These are phyloP conservation scores for Cervus canadensis DNA, from an alignment of 2,113 vertebrate genomes.

Conservation along the genomic window DNA sequence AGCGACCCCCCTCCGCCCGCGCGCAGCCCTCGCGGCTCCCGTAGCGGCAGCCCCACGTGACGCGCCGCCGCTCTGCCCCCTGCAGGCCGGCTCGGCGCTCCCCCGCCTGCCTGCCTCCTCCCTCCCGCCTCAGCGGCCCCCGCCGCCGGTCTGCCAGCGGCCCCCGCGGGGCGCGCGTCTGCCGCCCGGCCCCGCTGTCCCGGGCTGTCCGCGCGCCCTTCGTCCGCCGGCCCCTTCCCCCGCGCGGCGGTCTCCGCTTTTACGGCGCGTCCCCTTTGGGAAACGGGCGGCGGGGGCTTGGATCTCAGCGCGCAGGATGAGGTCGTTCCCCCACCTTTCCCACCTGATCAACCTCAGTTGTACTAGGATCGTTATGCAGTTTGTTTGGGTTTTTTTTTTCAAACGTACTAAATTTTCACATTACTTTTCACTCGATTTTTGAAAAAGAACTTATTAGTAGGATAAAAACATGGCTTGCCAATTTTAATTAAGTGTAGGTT, in stretches of 20 bases:
- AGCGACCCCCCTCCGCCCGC: slow-evolving; percentile 40
- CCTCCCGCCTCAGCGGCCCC: too few relatives aligned
- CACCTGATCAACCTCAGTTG: too few relatives aligned
- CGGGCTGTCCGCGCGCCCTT: too few relatives aligned
- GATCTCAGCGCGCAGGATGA: too few relatives aligned
- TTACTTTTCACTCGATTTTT: background rate
- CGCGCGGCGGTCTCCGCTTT: background rate
- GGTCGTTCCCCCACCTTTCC: fast-evolving
- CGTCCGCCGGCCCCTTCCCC: background rate
- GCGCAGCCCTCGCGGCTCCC: slow-evolving; percentile 63
- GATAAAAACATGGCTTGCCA: background rate
- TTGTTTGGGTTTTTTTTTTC: background rate
- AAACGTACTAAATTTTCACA: background rate
- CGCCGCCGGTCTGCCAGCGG: too few relatives aligned
- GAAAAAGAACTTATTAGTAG: background rate
- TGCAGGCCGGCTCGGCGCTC: background rate
- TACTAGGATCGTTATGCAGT: too few relatives aligned
- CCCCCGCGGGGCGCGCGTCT: too few relatives aligned
- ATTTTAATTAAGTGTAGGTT: background rate
- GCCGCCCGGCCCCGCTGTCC: too few relatives aligned
- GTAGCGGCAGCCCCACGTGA: slow-evolving; percentile 68
- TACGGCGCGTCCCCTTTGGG: background rate
- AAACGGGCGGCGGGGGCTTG: fast-evolving
- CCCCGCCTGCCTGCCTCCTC: too few relatives aligned
- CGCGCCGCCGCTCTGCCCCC: slow-evolving; percentile 42